phyloP scores from a whole-genome alignment of 2,113 vertebrate genomes.

The Cyanoramphus novaezelandiae region DNA sequence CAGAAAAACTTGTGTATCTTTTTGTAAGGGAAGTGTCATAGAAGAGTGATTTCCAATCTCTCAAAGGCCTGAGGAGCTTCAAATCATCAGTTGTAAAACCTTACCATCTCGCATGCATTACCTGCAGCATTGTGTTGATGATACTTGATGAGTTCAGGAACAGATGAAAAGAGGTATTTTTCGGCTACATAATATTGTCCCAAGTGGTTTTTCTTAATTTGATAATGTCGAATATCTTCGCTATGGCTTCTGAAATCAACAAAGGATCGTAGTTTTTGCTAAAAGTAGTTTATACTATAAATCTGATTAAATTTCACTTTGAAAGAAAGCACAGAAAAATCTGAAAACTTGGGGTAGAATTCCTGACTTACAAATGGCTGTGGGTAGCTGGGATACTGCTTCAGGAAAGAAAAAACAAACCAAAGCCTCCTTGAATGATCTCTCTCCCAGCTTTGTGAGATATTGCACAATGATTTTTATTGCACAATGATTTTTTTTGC shows the following conservation, averaged over 20 bases:
- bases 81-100: not conserved
- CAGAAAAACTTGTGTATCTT: not conserved
- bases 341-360: not conserved
- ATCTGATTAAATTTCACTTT: not conserved
- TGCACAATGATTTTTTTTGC: not conserved
- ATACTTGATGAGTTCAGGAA: conserved; percentile 84
- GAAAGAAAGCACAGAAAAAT: not conserved
- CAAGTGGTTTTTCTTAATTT: conserved; percentile 78
- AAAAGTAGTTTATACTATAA: not conserved
- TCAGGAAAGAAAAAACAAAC: not conserved
- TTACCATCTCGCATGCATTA: conserved; percentile 9
- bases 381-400: not conserved
- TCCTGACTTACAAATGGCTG: not conserved
- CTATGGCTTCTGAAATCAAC: conserved; percentile 54
- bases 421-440: not conserved
- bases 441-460: not conserved
- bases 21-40: not conserved
- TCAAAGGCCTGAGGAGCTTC: not conserved
- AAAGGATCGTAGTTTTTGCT: not conserved
- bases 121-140: conserved; percentile 88
- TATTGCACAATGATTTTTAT: not conserved
- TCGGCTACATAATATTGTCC: conserved; percentile 84
- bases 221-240: conserved; percentile 82
- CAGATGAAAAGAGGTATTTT: conserved; percentile 78
- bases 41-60: not conserved